Percentiles rank a stretch among this genome's conserved stretches.
These are phyloP conservation scores for Drosophila monieri DNA, from an alignment of 2,888 invertebrate species.

Conservation along the genomic window DNA sequence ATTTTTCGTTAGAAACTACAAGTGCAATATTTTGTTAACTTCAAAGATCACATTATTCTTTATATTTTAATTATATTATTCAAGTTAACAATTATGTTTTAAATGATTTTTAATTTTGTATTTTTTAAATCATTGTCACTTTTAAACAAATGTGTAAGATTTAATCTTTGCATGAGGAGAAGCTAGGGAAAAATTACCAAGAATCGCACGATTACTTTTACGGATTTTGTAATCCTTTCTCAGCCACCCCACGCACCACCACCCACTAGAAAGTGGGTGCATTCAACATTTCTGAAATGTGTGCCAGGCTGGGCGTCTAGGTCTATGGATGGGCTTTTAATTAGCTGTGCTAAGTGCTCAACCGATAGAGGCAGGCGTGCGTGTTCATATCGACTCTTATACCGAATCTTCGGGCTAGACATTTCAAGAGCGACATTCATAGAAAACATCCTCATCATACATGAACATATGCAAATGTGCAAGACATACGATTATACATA, in stretches of 20 bases:
- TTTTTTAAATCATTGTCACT: neutral
- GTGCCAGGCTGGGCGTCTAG: conserved; percentile 42
- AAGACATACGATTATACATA: conserved; percentile 48
- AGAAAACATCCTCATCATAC: conserved; percentile 50
- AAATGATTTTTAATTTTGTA: neutral
- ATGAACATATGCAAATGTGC: conserved; percentile 40
- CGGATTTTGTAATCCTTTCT: neutral
- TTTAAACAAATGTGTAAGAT: no score
- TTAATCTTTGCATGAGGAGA: neutral
- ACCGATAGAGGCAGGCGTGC: neutral
- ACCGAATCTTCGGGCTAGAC: conserved; percentile 10
- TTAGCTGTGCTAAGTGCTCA: conserved; percentile 38
- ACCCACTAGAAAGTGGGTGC: conserved; percentile 45
- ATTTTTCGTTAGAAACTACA: neutral
- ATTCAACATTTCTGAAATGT: conserved; percentile 72
- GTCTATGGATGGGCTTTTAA: conserved; percentile 4
- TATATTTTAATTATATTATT: neutral
- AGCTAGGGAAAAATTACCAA: neutral
- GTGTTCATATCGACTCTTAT: neutral
- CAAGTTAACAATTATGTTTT: neutral
- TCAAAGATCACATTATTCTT: neutral
- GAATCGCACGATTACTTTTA: neutral
- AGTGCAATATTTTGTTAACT: neutral
- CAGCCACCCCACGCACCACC: neutral
- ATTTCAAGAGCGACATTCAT: conserved; percentile 47